Percentiles rank a stretch among this genome's conserved stretches.
Evolutionary conservation across 2,797 vertebrate species (phyloP).

Genomic region (Argyrosomus regius): DNA sequence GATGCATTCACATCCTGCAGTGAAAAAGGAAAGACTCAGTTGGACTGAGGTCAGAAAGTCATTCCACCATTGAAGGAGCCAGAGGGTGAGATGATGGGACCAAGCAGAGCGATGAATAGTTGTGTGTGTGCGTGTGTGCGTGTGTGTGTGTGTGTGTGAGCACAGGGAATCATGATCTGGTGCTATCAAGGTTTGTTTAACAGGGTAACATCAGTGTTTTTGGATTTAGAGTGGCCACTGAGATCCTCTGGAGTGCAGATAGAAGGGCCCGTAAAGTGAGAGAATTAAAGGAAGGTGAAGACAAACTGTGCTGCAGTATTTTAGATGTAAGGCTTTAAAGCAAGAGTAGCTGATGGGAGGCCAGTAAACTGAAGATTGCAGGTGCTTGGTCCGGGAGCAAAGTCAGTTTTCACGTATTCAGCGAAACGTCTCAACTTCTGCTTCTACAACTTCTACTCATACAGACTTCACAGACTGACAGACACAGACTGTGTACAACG

Average conservation of each 20-base stretch:
- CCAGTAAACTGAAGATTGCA: background rate
- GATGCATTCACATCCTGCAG: background rate
- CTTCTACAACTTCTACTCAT: too few species aligned
- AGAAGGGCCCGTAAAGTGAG: background rate
- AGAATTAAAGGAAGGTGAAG: slow-evolving; percentile 1
- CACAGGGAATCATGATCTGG: slow-evolving; percentile 16
- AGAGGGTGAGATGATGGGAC: slow-evolving; percentile 7
- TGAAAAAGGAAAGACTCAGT: background rate
- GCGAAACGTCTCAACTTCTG: background rate
- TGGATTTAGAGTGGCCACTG: slow-evolving; percentile 2
- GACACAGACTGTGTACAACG: background rate
- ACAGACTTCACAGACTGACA: too few species aligned
- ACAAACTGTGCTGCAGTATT: background rate
- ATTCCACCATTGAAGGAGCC: background rate
- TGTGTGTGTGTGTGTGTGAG: slow-evolving; percentile 1
- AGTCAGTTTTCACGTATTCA: background rate
- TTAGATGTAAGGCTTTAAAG: background rate
- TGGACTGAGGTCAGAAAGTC: slow-evolving; percentile 23
- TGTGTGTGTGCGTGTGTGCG: too few species aligned
- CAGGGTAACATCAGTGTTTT: slow-evolving; percentile 18
- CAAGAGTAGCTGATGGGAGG: background rate
- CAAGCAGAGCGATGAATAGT: background rate
- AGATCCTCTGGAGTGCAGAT: background rate
- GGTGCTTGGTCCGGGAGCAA: background rate
- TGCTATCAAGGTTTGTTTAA: slow-evolving; percentile 7